Evolutionary conservation across 1,140 invertebrate genomes (phyloP), one percentile per base, ranked within the genome.

Genomic region (Hyles euphorbiae): DNA sequence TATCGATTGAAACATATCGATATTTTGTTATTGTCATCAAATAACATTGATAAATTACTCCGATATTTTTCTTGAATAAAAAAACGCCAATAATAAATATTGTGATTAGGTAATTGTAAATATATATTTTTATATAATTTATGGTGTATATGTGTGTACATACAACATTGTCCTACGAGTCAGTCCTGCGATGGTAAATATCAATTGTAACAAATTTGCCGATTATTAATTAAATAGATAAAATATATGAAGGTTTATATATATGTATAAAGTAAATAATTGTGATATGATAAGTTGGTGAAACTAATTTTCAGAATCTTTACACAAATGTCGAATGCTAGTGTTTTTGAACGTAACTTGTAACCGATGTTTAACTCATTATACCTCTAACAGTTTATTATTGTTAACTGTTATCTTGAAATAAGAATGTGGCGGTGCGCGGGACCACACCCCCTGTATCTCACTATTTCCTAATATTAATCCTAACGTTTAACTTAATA

Each of bases 351-450:
- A 63, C 69, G 78, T 71, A 54, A 69, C 65, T 66, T 83, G 74
- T 81, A 77, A 77, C 68, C 69, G 65, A 83, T 81, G 71, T 81
- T 81, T 83, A 78, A 76, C 72, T 68, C 72, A 77, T 76, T 71
- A 79, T 78, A 78, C 70, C 74, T 76, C 72, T 81, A 78, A 87
- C 83, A 81, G 80, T 87, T 81, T 86, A 83, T 86, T 86, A 83
- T 83, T 85, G 82, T 85, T 85, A 68, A 85, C 83, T 84, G 83
- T 87, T 83, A 75, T 63, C 67, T 76, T 78, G 76, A 72, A 61
- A 61, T 58, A 61, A 44, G 56, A 34, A 22, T 22, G 22, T 33
- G 58, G 43, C 33, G 54, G 59, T 34, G 60, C 33, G 60, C 45
- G 67, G 45, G 56, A 54, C 45, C 36, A 5, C 36, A 40, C 36